Conservation (phyloP, 2,113 vertebrate species). For the Rhinogobius similis region DNA sequence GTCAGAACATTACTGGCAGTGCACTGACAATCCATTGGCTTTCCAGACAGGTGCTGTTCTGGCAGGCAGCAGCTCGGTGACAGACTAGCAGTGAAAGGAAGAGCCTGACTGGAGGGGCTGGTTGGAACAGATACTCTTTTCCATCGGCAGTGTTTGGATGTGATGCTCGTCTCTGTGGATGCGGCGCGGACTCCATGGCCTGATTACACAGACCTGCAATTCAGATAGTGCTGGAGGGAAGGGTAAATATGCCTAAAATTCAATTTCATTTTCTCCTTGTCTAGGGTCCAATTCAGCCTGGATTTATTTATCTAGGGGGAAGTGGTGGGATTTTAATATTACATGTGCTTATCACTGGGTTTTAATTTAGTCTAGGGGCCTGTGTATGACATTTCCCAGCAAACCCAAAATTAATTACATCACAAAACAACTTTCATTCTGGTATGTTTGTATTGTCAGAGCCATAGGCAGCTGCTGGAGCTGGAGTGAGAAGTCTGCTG, state of each 20-base stretch:
- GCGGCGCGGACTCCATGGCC: conserved; percentile 63
- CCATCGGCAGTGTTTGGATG: conserved; percentile 57
- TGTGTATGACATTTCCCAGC: not conserved
- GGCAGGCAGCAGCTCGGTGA: conserved; percentile 39
- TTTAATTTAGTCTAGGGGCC: conserved; percentile 19
- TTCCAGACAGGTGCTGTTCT: conserved; percentile 50
- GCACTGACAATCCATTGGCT: conserved; percentile 17
- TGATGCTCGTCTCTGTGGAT: conserved; percentile 64
- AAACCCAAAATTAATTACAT: conserved; percentile 19
- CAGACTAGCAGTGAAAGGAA: conserved; percentile 43
- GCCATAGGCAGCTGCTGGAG: conserved; percentile 14
- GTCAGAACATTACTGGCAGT: conserved; percentile 21
- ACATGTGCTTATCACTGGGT: conserved; percentile 16
- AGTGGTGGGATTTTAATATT: conserved; percentile 18
- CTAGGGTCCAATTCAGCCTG: conserved; percentile 5
- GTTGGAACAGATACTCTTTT: conserved; percentile 54
- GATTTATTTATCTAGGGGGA: conserved; percentile 10
- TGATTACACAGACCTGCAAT: conserved; percentile 61
- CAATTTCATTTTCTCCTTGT: conserved; percentile 20
- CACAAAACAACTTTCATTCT: not conserved
- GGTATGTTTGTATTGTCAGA: not conserved
- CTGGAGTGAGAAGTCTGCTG: conserved; percentile 18
- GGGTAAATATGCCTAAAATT: conserved; percentile 69
- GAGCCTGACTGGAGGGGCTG: conserved; percentile 44
- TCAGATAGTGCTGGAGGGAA: conserved; percentile 72